Percentiles rank a stretch among this genome's conserved stretches.
Conservation (phyloP, 2,797 vertebrate species). For the Okamejei kenojei region DNA sequence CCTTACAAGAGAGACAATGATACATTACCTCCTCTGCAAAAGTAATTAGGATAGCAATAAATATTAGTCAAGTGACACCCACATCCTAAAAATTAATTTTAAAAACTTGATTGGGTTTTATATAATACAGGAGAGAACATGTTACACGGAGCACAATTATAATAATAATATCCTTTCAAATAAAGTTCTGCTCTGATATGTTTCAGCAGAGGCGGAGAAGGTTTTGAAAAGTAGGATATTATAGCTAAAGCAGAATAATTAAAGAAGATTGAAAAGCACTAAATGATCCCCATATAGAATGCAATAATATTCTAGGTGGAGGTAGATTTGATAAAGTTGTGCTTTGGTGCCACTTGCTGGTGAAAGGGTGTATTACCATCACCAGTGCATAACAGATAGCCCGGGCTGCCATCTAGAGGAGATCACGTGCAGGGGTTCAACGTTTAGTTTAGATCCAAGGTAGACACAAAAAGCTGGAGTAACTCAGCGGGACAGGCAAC, state of each 20-base stretch:
- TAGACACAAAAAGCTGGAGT: no score
- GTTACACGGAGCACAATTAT: not conserved
- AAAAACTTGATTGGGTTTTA: not conserved
- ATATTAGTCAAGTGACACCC: not conserved
- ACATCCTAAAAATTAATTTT: not conserved
- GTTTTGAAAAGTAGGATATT: not conserved
- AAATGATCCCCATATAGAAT: not conserved
- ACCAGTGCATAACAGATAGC: not conserved
- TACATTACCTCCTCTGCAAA: not conserved
- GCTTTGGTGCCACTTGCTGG: not conserved
- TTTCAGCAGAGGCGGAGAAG: not conserved
- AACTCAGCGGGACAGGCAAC: no score
- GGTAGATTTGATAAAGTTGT: not conserved
- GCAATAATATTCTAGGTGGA: not conserved
- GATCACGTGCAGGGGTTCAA: not conserved
- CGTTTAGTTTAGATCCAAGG: no score
- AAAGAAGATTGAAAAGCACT: not conserved
- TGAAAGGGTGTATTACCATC: not conserved
- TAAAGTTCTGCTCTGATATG: not conserved
- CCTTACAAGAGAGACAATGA: not conserved
- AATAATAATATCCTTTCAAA: slow-evolving; percentile 30
- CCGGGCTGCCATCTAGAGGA: not conserved
- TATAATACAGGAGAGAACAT: not conserved
- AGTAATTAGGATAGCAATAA: not conserved
- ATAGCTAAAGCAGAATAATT: not conserved